Evolutionary conservation across 2,797 vertebrate genomes (phyloP).

Genomic region (Rhinichthys osculus): DNA sequence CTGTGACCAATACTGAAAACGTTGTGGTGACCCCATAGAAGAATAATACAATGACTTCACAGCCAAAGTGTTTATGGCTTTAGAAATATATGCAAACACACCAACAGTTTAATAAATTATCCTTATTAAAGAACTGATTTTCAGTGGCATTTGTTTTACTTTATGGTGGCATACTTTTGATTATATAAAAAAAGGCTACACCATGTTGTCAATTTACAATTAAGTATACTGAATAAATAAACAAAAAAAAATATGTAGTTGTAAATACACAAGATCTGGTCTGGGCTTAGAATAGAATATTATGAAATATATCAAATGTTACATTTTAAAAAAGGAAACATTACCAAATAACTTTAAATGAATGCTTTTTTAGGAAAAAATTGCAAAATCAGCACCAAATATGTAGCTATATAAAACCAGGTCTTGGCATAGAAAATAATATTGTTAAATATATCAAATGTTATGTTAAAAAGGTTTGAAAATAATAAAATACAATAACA

Average conservation of each 20-base stretch:
- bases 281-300: not conserved
- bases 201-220: not conserved
- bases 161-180: not conserved
- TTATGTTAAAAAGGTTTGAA: not conserved
- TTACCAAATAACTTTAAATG: not conserved
- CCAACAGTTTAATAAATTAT: not conserved
- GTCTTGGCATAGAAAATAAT: not conserved
- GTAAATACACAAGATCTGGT: not conserved
- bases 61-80: conserved; percentile 60
- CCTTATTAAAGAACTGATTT: not conserved
- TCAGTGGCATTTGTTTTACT: not conserved
- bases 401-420: no score
- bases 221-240: not conserved
- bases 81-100: not conserved
- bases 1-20: conserved; percentile 47
- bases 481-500: not conserved
- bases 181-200: not conserved
- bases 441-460: not conserved
- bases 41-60: conserved; percentile 69
- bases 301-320: not conserved
- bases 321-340: not conserved
- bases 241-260: not conserved
- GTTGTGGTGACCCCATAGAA: conserved; percentile 65
- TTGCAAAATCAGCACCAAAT: no score
- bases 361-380: not conserved